Evolutionary conservation across 2,888 invertebrate species (phyloP), one percentile per base, ranked within the genome.

Genomic region (Pandemis heparana): DNA sequence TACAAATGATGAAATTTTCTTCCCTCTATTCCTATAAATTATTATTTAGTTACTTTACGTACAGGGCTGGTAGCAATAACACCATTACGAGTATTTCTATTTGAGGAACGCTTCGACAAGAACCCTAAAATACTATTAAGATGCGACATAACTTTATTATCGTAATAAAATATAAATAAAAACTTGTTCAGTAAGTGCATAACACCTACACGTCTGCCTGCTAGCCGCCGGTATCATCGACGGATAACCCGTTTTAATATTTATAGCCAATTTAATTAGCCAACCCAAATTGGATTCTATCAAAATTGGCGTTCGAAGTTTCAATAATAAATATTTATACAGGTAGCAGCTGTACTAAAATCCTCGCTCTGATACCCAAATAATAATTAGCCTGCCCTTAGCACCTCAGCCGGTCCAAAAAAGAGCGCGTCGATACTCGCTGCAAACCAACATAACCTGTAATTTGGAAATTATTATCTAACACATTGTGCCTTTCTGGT

Each of bases 401-500:
- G 94, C 94, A 94, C 94, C 94, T 94, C 90, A 86, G 90, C 88
- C 89, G 89, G 90, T 87, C 87, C 78, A 91, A 92, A 92, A 93
- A 92, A 91, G 89, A 88, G 80, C 84, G 85, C 84, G 84, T 80
- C 87, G 89, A 87, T 84, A 83, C 89, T 89, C 89, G 89, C 90
- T 89, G 92, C 92, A 87, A 92, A 92, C 92, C 87, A 86, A 89
- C 92, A 89, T 87, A 94, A 93, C 94, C 94, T 93, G 90, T 94
- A 94, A 94, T 94, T 94, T 94, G 93, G 93, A 94, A 94, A 94
- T 94, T 94, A 94, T 94, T 94, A 94, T 94, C 94, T 94, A 94
- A 94, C 94, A 94, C 94, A 94, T 94, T 94, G 93, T 94, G 94
- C 94, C 94, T 94, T 94, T 94, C 92, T 94, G 94, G 92, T 92